These are phyloP conservation scores for Leuciscus idus DNA, from an alignment of 2,113 vertebrate genomes.

Conservation along the genomic window DNA sequence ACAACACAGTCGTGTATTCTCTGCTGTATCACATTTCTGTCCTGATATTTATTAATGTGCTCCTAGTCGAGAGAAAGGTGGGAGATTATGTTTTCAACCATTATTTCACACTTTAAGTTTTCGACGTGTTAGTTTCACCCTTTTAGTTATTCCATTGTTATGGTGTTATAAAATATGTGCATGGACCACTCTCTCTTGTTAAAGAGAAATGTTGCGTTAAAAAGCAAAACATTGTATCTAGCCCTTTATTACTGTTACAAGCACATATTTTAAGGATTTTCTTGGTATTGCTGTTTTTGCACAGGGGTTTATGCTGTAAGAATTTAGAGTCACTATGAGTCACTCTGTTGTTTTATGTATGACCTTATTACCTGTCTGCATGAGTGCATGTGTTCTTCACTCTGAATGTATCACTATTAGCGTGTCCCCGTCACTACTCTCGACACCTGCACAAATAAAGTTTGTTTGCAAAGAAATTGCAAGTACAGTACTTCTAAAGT, in stretches of 20 bases:
- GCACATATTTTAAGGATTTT: constrained; percentile 10
- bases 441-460: constrained; percentile 30
- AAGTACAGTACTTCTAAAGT: neutral
- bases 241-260: constrained; percentile 1
- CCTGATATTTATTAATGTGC: constrained; percentile 12
- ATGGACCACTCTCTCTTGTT: neutral
- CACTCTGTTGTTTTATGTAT: constrained; percentile 29
- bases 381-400: constrained; percentile 52
- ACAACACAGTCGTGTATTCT: constrained; percentile 1
- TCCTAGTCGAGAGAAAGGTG: neutral
- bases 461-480: constrained; percentile 19
- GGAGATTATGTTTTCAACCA: neutral
- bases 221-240: neutral
- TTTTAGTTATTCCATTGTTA: constrained; percentile 9
- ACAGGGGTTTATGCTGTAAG: constrained; percentile 27
- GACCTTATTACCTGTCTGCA: constrained; percentile 2
- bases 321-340: constrained; percentile 11
- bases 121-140: neutral
- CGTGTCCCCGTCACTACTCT: constrained; percentile 39
- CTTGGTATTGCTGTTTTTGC: constrained; percentile 50
- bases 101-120: constrained; percentile 4
- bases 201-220: neutral
- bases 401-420: constrained; percentile 54
- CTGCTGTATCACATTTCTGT: constrained; percentile 21
- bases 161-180: constrained; percentile 25